Base-by-base conservation (phyloP, 2,113 vertebrate genomes). In the Phalacrocorax pelagicus region DNA sequence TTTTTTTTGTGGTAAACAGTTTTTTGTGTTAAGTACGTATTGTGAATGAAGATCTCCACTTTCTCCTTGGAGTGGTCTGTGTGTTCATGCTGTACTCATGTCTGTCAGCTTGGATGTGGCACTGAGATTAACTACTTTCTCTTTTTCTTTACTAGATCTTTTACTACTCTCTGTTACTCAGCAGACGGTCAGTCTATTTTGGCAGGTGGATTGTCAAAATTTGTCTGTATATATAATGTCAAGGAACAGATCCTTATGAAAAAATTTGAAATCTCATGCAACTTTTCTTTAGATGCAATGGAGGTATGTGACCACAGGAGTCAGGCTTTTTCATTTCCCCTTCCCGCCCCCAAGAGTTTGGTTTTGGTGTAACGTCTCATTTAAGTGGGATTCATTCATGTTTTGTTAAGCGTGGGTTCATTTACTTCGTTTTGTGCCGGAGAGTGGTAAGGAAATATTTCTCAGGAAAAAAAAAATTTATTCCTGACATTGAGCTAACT, bases 251-350 rank as follows among this genome's bases (percentile, higher is more conserved):
- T 99, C 92, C 99, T 99, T 62, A 96, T 99, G 97, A 99, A 99
- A 98, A 99, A 99, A 96, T 99, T 99, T 70, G 99, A 99, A 97
- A 99, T 99, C 91, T 99, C 99, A 22, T 99, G 99, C 97, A 99
- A 99, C 97, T 96, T 99, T 89, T 99, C 99, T 6, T 98, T 99
- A 72, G 99, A 99, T 5, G 99, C 98, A 93, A 99, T 99, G 99
- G 99, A 99, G 99, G 99, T 99, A 96, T 20, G 88, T 88, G 51
- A 80, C 13, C 26, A 14, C 22, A n/a, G 22, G 11, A 70, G 13
- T 82, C 11, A 2, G 9, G 5, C n/a, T 40, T 42, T 74, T 67
- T 61, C 4, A 24, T 51, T 80, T 46, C 13, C 5, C 2, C 19
- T 23, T 17, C 11, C 17, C 5, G 3, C 9, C 15, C 3, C 11